Percentiles rank a stretch among this genome's conserved stretches.
phyloP scores from a whole-genome alignment of 2,113 vertebrate genomes.

The Myotis davidii region DNA sequence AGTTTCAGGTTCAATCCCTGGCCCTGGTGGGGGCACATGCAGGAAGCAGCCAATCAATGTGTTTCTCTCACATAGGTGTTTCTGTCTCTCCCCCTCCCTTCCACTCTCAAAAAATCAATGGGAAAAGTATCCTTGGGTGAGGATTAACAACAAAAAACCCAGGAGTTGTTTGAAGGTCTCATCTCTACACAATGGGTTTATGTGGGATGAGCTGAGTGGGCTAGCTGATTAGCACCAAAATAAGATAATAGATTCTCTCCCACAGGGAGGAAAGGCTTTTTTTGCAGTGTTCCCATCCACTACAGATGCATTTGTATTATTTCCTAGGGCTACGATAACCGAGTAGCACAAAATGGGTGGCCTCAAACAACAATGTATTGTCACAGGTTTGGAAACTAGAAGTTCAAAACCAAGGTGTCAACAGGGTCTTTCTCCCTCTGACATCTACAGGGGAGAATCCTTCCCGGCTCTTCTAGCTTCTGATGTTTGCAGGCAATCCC shows the following conservation, averaged over 20 bases:
- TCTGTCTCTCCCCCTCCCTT: too few species aligned
- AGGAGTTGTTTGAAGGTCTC: background rate
- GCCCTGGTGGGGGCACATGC: too few species aligned
- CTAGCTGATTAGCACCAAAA: background rate
- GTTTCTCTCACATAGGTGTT: too few species aligned
- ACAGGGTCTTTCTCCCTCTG: background rate
- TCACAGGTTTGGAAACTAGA: background rate
- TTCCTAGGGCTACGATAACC: background rate
- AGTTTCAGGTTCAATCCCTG: too few species aligned
- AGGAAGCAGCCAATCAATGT: too few species aligned
- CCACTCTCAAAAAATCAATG: too few species aligned
- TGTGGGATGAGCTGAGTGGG: background rate
- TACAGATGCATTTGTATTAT: background rate
- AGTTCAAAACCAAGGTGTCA: background rate
- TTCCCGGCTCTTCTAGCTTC: background rate
- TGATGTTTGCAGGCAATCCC: background rate
- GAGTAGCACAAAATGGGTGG: background rate
- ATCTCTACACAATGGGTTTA: background rate
- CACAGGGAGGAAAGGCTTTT: background rate
- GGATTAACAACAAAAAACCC: too few species aligned
- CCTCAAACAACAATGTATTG: background rate
- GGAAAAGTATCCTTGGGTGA: too few species aligned
- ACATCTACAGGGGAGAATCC: background rate
- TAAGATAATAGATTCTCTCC: background rate
- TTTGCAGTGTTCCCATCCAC: background rate